Percentiles rank a stretch among this genome's conserved stretches.
phyloP scores from a whole-genome alignment of 2,888 invertebrate genomes.

The Merodon equestris region DNA sequence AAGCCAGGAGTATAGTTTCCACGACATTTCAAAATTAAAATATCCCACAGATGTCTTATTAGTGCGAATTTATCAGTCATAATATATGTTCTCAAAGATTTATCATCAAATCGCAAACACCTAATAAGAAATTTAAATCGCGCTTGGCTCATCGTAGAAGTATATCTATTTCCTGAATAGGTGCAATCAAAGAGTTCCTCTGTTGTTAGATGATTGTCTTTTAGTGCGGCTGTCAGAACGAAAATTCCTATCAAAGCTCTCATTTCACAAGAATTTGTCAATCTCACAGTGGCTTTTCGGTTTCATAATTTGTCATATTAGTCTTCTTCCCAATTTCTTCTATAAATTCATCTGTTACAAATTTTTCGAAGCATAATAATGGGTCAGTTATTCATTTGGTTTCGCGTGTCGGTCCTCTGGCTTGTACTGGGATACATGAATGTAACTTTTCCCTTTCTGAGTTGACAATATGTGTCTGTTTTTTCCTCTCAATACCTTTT shows the following conservation, averaged over 20 bases:
- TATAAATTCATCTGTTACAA: constrained; percentile 18
- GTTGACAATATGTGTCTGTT: constrained; percentile 7
- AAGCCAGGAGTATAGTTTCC: no score
- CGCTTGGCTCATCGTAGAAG: no score
- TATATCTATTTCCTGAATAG: constrained; percentile 29
- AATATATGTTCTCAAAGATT: no score
- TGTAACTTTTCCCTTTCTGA: constrained; percentile 4
- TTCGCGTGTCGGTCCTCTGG: constrained; percentile 15
- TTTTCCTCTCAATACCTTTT: constrained; percentile 13
- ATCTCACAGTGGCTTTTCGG: constrained; percentile 4
- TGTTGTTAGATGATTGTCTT: constrained; percentile 21
- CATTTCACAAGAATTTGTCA: constrained; percentile 13
- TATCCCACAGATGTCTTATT: no score
- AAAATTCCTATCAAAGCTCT: constrained; percentile 21
- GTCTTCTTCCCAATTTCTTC: constrained; percentile 31
- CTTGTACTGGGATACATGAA: constrained; percentile 12
- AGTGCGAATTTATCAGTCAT: no score
- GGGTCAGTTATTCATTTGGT: constrained; percentile 30
- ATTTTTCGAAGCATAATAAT: constrained; percentile 19
- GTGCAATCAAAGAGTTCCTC: constrained; percentile 29
- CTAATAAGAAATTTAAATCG: no score
- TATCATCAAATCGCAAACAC: no score
- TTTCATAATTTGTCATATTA: constrained; percentile 24
- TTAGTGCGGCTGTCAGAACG: constrained; percentile 31
- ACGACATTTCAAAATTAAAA: constrained; percentile 59